Base-by-base conservation (phyloP, 30 jellyfish, hydroid and myxozoan genomes). In the Mastigias papua region DNA sequence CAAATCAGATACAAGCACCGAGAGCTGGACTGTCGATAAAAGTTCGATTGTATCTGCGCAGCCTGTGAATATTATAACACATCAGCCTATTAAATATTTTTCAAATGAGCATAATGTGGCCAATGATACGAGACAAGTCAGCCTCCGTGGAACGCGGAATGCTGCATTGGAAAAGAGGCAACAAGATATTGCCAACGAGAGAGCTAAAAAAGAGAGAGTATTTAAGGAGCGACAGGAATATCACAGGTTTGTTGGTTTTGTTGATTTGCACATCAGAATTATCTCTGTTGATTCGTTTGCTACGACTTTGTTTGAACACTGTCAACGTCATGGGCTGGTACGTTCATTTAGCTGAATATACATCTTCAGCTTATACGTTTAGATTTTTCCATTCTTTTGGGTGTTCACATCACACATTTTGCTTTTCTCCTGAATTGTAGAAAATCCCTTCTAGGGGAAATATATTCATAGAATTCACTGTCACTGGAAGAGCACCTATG, bases 121-220 rank as follows among this genome's bases (percentile, higher is more conserved):
- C 23, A 72, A 82, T 28, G 34, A 23, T 27, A 60, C 8, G 22
- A 60, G 22, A 19, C 81, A 54, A 1, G n/a, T 15, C 11, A 77
- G 35, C n/a, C 58, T 33, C 34, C 33, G 75, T 15, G 86, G 75
- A n/a, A 37, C 73, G 33, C 93, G 80, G 20, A 84, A 84, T 68
- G 93, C 67, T 28, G 72, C 82, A 34, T 69, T 68, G 72, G 93
- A 84, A 33, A 66, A 84, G 58, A 72, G 93, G 68, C 86, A 84
- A 51, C 80, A 69, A 25, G 78, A 84, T 29, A 21, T 54, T 10
- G 80, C 76, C 26, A 48, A 70, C 2, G 50, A 51, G 6, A 23
- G 83, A 71, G 78, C 75, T 10, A 68, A 57, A 32, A 51, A 50
- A 30, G 93, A 84, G 29, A 84, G 64, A 28, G 34, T 84, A 9